Percentiles rank a stretch among this genome's conserved stretches.
Evolutionary conservation across 2,888 invertebrate species (phyloP).

Genomic region (Stenoptilia bipunctidactyla): DNA sequence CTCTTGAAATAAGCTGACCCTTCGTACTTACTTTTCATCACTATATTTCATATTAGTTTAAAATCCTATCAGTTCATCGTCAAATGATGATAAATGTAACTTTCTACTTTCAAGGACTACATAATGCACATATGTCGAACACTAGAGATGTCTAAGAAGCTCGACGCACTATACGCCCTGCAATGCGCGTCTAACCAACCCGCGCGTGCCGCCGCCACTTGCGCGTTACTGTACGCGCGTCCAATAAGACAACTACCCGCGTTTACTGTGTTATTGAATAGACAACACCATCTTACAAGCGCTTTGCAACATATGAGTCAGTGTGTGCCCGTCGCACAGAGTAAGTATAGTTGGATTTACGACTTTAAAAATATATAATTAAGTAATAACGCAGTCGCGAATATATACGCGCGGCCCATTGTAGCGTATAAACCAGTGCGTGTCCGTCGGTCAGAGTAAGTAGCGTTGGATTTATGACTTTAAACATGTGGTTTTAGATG

Average conservation of each 20-base stretch:
- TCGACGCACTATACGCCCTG: slow-evolving; percentile 80
- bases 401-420: too few relatives aligned
- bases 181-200: slow-evolving; percentile 80
- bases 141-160: slow-evolving; percentile 75
- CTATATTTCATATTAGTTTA: too few relatives aligned
- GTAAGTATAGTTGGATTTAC: too few relatives aligned
- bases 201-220: slow-evolving; percentile 84
- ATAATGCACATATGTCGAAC: slow-evolving; percentile 79
- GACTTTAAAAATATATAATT: too few relatives aligned
- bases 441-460: too few relatives aligned
- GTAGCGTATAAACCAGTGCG: too few relatives aligned
- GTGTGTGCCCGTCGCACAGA: slow-evolving; percentile 36
- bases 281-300: slow-evolving; percentile 66
- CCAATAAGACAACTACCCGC: slow-evolving; percentile 10
- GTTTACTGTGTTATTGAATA: slow-evolving; percentile 63
- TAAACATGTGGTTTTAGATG: too few relatives aligned
- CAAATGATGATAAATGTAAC: background rate
- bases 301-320: slow-evolving; percentile 77
- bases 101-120: slow-evolving; percentile 60
- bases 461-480: too few relatives aligned
- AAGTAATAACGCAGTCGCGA: too few relatives aligned
- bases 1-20: too few relatives aligned
- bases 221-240: slow-evolving; percentile 78
- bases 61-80: too few relatives aligned
- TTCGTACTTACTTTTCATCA: too few relatives aligned